phyloP scores from a whole-genome alignment of 2,797 vertebrate species.

The Dicrostonyx torquatus region DNA sequence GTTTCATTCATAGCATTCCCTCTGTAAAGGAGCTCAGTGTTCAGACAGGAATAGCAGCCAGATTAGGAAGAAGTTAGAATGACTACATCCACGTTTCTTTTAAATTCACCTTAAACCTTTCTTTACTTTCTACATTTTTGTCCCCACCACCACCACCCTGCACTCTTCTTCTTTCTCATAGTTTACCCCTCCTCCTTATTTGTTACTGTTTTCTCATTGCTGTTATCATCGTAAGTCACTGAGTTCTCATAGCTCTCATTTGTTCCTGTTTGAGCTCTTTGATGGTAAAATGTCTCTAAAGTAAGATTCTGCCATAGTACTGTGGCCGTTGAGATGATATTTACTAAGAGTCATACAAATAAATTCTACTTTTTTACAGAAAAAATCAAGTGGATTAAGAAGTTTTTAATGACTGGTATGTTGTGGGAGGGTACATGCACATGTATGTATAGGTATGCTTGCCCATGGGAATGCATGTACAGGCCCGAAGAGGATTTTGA shows the following conservation, averaged over 20 bases:
- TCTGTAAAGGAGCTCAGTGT: background rate
- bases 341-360: background rate
- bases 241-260: conserved; percentile 15
- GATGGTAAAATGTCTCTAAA: conserved; percentile 45
- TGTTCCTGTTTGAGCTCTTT: conserved; percentile 14
- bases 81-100: conserved; percentile 8
- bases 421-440: background rate
- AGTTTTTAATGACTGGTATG: background rate
- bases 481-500: background rate
- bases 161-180: background rate
- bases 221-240: background rate
- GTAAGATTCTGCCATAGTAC: conserved; percentile 13
- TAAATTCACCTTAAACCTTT: background rate
- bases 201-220: conserved; percentile 53
- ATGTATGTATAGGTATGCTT: background rate
- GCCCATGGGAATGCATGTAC: no score
- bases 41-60: conserved; percentile 22
- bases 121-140: background rate
- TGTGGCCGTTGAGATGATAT: background rate
- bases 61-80: conserved; percentile 5
- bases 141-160: rapidly evolving
- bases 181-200: background rate
- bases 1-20: background rate
- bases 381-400: background rate
- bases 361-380: conserved; percentile 2